Evolutionary conservation across 1,140 invertebrate species (phyloP), one percentile per base, ranked within the genome.

Genomic region (Aphaenogaster rudis): DNA sequence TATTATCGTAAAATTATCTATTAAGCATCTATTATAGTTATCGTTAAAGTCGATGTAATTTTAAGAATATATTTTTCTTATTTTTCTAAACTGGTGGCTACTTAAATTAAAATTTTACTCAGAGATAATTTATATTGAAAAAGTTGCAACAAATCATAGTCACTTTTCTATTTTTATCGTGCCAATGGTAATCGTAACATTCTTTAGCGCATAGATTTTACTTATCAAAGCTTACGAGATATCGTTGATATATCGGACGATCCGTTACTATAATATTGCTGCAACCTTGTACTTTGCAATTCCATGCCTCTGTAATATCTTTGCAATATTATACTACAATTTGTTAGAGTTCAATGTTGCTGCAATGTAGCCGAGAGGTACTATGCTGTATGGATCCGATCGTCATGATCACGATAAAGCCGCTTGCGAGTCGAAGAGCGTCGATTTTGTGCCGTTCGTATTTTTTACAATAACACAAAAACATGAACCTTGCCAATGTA

Each of bases 401-500:
- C 33, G n/a, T 69, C 33, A 42, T 39, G 78, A 81, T 81, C 48
- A 8, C 42, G 80, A 84, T 76, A 74, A 61, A 74, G 15, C 52
- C 17, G 52, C 42, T 57, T 48, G 39, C 15, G 13, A 42, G 3
- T 67, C 48, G 63, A 45, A 80, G 77, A 66, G 2, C 42, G 76
- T 21, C 48, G 63, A 67, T 52, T 52, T 80, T 59, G 78, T 33
- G 45, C 54, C 21, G 54, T 54, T 50, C 42, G 21, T 36, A 69
- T 81, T 81, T 71, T 81, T 81, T 81, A 64, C 52, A 13, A 39
- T 13, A 69, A 28, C 42, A 45, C 64, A 82, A 66, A 86, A 59
- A 39, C 63, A 33, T 79, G 42, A 36, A n/a, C 15, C 39, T 67
- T 50, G 42, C 42, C 42, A 21, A 69, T 39, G 67, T 28, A 61